Base-by-base conservation (phyloP, 2,113 vertebrate species). In the Sterna hirundo region DNA sequence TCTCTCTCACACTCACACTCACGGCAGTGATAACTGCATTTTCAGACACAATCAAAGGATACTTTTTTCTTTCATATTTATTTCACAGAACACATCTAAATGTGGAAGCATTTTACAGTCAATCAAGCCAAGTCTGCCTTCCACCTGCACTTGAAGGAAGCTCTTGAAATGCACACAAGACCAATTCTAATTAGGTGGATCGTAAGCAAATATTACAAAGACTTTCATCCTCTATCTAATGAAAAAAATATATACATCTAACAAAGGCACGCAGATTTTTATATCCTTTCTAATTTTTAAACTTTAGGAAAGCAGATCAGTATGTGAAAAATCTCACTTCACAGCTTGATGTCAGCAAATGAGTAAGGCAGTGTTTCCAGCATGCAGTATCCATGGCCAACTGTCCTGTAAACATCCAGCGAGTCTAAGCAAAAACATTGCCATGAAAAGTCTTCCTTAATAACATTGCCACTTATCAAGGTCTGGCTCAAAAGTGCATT, bases 381-480 rank as follows among this genome's bases (percentile, higher is more conserved):
- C 13, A 92, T 18, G 21, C 22, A 40, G 22, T 70, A 42, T 55
- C 76, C 21, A 13, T 44, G 34, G 66, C 30, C 77, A 93, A 74
- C 47, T 42, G 3, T 89, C 90, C 87, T 80, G 51, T 86, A 97
- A 97, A 96, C 29, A 86, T 51, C 15, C 34, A 86, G 36, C 2
- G 7, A 76, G 68, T 17, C 70, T 52, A 83, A 65, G 38, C 30
- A 85, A 85, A 97, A 97, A 84, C 55, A 86, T 21, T 96, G 70
- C 69, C 85, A 74, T 90, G 80, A 95, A 80, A 96, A 94, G 20
- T 55, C 20, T 86, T 83, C 92, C 96, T 95, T 85, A 92, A 66
- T 83, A 82, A 86, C 55, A 65, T 51, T 54, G 65, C 13, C 20
- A 87, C 19, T 74, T 95, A 89, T 54, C 30, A 84, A 95, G 30